phyloP scores from a whole-genome alignment of 2,113 vertebrate species.

The Tyrannus savana region DNA sequence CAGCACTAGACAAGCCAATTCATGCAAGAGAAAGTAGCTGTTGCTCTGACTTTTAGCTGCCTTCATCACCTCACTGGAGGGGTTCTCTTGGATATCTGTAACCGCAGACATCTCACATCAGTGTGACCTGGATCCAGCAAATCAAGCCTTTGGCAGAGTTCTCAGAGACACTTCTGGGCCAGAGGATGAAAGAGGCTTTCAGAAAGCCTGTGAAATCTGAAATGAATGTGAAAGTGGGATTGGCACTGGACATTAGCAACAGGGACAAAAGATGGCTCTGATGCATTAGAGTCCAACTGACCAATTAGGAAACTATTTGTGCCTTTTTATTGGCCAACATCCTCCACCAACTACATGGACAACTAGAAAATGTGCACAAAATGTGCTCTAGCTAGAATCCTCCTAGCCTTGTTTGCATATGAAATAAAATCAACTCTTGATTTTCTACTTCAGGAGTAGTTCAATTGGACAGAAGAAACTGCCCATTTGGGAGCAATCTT shows the following conservation, averaged over 20 bases:
- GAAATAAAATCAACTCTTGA: background rate
- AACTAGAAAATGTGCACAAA: background rate
- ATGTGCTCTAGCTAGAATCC: background rate
- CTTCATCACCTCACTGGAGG: background rate
- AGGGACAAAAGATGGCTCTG: background rate
- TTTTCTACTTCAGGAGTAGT: background rate
- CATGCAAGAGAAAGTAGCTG: background rate
- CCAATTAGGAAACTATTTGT: background rate
- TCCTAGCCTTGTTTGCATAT: background rate
- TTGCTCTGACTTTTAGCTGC: background rate
- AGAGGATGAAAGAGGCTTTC: background rate
- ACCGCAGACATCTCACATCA: background rate
- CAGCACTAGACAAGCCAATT: background rate
- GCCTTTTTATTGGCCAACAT: background rate
- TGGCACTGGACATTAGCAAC: background rate
- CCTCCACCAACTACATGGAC: background rate
- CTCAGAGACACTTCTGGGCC: background rate
- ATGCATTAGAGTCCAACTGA: background rate
- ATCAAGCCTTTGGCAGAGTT: background rate
- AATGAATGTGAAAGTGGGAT: background rate
- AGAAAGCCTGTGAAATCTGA: constrained; percentile 10
- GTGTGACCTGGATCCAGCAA: background rate
- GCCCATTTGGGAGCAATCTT: background rate
- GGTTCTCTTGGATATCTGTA: background rate
- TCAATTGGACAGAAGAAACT: background rate